Percentiles rank a stretch among this genome's conserved stretches.
phyloP scores from a whole-genome alignment of 2,113 vertebrate genomes.

The Hystrix cristata region DNA sequence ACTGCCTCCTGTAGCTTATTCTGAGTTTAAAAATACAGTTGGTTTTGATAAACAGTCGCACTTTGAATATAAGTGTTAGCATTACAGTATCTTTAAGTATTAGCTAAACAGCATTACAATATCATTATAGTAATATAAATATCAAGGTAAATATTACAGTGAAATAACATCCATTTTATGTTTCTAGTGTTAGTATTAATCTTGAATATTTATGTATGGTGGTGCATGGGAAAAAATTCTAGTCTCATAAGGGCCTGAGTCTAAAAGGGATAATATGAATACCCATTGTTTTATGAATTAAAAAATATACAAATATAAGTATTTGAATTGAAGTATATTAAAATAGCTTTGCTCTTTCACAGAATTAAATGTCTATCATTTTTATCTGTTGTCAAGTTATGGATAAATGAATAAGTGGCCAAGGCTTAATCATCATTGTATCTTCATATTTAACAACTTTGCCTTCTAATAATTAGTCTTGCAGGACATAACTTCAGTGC shows the following conservation, averaged over 20 bases:
- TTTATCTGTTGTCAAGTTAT: not conserved
- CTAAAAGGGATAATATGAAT: no score
- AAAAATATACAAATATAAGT: not conserved
- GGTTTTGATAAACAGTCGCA: not conserved
- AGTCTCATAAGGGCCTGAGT: not conserved
- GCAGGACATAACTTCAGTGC: not conserved
- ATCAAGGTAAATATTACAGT: not conserved
- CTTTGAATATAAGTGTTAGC: not conserved
- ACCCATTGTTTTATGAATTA: no score
- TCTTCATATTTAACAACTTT: not conserved
- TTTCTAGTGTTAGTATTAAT: conserved; percentile 27
- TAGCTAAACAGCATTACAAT: not conserved
- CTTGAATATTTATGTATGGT: not conserved
- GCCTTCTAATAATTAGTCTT: conserved; percentile 1
- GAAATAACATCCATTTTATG: not conserved
- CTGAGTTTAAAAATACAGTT: conserved; percentile 11
- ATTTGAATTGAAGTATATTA: not conserved
- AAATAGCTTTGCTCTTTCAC: not conserved
- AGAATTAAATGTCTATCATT: not conserved
- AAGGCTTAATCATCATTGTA: not conserved
- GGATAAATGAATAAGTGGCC: not conserved
- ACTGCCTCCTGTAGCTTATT: not conserved
- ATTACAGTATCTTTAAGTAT: not conserved
- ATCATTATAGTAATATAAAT: not conserved
- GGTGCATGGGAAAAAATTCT: not conserved